phyloP scores from a whole-genome alignment of 2,797 vertebrate genomes.

The Falco concolor region DNA sequence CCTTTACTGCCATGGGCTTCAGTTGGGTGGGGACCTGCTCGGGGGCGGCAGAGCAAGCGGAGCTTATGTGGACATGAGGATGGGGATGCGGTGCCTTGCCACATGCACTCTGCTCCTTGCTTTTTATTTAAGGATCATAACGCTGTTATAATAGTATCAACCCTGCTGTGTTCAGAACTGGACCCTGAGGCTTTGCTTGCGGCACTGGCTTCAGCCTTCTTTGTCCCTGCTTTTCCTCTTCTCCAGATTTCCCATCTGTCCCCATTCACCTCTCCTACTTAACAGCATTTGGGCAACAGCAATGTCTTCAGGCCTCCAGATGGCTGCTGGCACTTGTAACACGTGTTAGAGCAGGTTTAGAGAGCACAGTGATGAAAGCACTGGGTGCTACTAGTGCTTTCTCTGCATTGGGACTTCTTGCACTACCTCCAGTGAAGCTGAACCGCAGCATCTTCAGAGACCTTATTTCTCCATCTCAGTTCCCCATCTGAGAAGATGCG shows the following conservation, averaged over 20 bases:
- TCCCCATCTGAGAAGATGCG: neutral
- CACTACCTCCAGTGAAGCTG: neutral
- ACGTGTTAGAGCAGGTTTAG: neutral
- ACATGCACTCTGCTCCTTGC: accelerated
- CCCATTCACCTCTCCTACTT: neutral
- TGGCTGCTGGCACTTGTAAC: neutral
- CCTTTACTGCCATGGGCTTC: accelerated
- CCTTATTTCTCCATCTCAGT: neutral
- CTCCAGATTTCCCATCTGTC: neutral
- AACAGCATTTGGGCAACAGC: neutral
- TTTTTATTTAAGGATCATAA: accelerated
- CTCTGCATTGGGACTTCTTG: neutral
- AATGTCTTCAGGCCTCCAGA: neutral
- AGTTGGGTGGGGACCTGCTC: neutral
- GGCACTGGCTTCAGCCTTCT: neutral
- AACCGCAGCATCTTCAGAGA: neutral
- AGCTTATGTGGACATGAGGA: accelerated
- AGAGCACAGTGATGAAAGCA: neutral
- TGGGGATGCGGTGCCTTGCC: neutral
- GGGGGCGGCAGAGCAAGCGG: neutral
- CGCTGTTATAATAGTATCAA: accelerated
- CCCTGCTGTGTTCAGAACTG: neutral
- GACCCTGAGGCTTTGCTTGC: neutral
- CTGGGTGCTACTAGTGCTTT: neutral
- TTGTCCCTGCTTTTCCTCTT: neutral